These are phyloP conservation scores for Premnoplex brunnescens DNA, from an alignment of 2,797 vertebrate genomes.

Conservation along the genomic window DNA sequence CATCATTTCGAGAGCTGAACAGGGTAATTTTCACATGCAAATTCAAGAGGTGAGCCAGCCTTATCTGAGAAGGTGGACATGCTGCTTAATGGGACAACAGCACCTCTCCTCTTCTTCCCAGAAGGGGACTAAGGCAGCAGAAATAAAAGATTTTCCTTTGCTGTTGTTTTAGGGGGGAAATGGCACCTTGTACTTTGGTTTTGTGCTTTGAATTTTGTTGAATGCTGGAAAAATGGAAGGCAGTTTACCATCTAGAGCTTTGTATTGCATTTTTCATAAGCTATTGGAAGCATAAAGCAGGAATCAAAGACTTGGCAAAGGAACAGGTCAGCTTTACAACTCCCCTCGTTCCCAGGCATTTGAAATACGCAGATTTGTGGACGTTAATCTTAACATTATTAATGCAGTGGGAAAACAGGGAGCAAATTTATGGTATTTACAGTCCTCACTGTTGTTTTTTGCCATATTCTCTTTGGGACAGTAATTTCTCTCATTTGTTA, in stretches of 20 bases:
- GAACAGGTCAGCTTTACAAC: neutral
- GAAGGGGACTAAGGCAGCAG: neutral
- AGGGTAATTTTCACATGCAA: constrained; percentile 76
- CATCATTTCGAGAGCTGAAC: constrained; percentile 54
- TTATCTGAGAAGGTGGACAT: constrained; percentile 15
- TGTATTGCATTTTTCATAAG: constrained; percentile 1
- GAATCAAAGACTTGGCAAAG: constrained; percentile 37
- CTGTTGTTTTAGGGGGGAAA: neutral
- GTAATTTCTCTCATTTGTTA: constrained; percentile 16
- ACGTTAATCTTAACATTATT: constrained; percentile 35
- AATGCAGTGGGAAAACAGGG: constrained; percentile 12
- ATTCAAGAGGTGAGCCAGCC: constrained; percentile 20
- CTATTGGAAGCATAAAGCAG: constrained; percentile 1
- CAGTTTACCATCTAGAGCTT: constrained; percentile 6
- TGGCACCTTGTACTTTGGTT: neutral
- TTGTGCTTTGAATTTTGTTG: neutral
- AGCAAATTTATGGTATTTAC: constrained; percentile 12
- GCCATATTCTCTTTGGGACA: constrained; percentile 19
- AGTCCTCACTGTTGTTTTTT: neutral
- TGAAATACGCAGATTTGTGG: constrained; percentile 2
- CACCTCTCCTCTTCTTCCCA: neutral
- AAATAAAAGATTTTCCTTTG: neutral
- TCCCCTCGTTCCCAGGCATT: neutral
- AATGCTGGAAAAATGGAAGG: neutral
- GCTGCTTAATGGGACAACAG: constrained; percentile 34